Percentiles rank a stretch among this genome's conserved stretches.
Conservation (phyloP, 2,797 vertebrate genomes). For the Pagetopsis macropterus region DNA sequence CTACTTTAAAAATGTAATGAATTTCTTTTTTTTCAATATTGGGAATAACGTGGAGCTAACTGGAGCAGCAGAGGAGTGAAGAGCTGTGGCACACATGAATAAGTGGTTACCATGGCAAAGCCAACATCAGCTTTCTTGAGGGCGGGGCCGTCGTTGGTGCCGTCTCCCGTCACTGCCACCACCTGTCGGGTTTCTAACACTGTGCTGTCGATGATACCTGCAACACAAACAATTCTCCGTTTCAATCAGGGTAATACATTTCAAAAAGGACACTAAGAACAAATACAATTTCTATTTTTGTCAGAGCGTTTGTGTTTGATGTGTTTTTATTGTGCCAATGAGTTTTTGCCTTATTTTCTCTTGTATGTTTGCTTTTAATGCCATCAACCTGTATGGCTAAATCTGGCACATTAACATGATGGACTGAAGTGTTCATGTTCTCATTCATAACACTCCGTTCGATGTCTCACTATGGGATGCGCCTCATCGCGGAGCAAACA, state of each 20-base stretch:
- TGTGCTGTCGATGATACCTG: conserved; percentile 98
- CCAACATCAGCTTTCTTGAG: conserved; percentile 98
- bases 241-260: conserved; percentile 5
- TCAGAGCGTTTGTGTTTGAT: not conserved
- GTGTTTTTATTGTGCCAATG: no score
- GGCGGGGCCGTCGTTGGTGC: conserved; percentile 96
- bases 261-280: not conserved
- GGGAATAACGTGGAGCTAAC: conserved; percentile 38
- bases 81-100: not conserved
- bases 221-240: not conserved
- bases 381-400: no score
- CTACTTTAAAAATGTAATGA: conserved; percentile 46
- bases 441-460: no score
- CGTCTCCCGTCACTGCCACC: conserved; percentile 97
- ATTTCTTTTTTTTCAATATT: not conserved
- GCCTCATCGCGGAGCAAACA: no score
- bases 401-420: no score
- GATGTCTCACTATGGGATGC: no score
- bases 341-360: no score
- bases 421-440: no score
- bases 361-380: no score
- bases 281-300: not conserved
- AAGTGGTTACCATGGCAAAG: conserved; percentile 93
- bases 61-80: conserved; percentile 16
- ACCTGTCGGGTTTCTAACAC: conserved; percentile 93